Evolutionary conservation across 2,113 vertebrate genomes (phyloP).

Genomic region (Chitala chitala): DNA sequence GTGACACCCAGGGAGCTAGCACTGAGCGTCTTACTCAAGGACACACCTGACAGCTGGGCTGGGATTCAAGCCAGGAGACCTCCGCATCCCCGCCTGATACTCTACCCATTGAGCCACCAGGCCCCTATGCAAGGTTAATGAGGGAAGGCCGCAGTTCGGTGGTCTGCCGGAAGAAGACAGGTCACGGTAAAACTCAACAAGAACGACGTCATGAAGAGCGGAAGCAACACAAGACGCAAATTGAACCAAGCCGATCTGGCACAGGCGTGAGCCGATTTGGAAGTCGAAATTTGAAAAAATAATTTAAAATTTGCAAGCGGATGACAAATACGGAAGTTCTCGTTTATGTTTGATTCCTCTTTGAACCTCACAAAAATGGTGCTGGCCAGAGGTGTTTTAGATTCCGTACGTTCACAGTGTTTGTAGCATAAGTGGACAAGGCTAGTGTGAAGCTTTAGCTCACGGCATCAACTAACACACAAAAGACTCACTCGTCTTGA

Average conservation of each 20-base stretch:
- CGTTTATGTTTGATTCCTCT: background rate
- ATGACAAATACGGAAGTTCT: constrained; percentile 5
- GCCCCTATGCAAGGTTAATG: too few relatives aligned
- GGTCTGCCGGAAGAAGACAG: background rate
- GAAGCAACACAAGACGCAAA: background rate
- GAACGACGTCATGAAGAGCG: background rate
- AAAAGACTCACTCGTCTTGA: too few relatives aligned
- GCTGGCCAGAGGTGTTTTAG: background rate
- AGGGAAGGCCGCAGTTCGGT: background rate
- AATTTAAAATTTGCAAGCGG: background rate
- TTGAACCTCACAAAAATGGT: background rate
- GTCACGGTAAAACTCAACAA: too few relatives aligned
- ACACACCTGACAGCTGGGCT: too few relatives aligned
- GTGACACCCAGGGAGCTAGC: too few relatives aligned
- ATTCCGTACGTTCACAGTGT: background rate
- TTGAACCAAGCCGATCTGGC: background rate
- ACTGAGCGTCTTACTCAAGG: too few relatives aligned
- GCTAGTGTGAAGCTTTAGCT: background rate
- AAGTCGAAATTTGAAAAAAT: background rate
- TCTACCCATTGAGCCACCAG: too few relatives aligned
- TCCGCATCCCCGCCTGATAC: too few relatives aligned
- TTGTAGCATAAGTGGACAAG: background rate
- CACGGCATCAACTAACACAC: too few relatives aligned
- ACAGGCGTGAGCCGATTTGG: background rate
- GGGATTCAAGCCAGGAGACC: too few relatives aligned